Evolutionary conservation across 2,888 invertebrate genomes (phyloP).

Genomic region (Cheilosia variabilis): DNA sequence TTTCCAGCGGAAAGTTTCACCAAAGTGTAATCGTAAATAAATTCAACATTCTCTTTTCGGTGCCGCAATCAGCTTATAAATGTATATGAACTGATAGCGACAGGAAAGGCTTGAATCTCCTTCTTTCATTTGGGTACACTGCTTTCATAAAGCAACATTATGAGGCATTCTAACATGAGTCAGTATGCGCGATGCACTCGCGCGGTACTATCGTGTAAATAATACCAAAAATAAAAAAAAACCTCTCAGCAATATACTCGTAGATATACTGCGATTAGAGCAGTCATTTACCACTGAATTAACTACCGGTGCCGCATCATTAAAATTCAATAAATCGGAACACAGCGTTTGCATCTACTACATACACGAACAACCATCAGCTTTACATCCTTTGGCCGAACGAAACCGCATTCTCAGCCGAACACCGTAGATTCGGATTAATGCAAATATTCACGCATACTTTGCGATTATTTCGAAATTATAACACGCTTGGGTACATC

Average conservation of each 20-base stretch:
- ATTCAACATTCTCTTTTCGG: slow-evolving; percentile 13
- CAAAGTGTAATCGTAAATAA: slow-evolving; percentile 9
- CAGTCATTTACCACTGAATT: slow-evolving; percentile 34
- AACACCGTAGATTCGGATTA: slow-evolving; percentile 28
- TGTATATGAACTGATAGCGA: slow-evolving; percentile 39
- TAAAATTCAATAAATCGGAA: slow-evolving; percentile 57
- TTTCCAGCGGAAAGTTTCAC: not conserved
- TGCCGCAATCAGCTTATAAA: slow-evolving; percentile 25
- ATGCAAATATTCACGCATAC: slow-evolving; percentile 31
- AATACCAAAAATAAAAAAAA: slow-evolving; percentile 1
- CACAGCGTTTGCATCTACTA: slow-evolving; percentile 6
- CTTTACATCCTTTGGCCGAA: not conserved
- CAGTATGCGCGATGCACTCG: not conserved
- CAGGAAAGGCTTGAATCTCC: not conserved
- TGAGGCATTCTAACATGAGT: slow-evolving; percentile 10
- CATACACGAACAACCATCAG: not conserved
- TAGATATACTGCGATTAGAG: slow-evolving; percentile 49
- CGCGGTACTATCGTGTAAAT: slow-evolving; percentile 5
- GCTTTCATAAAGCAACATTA: slow-evolving; percentile 2
- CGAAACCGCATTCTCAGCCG: slow-evolving; percentile 12
- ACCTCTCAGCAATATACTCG: slow-evolving; percentile 3
- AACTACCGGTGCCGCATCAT: slow-evolving; percentile 46
- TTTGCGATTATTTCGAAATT: slow-evolving; percentile 45
- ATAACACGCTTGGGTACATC: slow-evolving; percentile 37
- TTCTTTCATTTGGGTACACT: not conserved